phyloP scores from a whole-genome alignment of 2,797 vertebrate species.

The Hippoglossus hippoglossus region DNA sequence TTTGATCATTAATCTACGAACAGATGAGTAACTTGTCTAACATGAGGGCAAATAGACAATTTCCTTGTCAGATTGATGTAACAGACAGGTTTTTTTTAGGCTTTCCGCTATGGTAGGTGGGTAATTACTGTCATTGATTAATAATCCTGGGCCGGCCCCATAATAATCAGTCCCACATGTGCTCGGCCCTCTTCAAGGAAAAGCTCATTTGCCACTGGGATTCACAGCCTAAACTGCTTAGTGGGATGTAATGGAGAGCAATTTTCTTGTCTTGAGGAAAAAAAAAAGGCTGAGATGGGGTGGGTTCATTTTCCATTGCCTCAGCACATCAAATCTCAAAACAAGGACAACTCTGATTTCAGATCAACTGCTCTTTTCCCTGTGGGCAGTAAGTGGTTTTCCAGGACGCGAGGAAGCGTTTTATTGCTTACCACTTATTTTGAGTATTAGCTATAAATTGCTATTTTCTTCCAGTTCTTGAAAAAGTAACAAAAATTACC shows the following conservation, averaged over 20 bases:
- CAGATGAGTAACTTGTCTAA: conserved; percentile 72
- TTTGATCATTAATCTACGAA: conserved; percentile 61
- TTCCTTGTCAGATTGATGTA: conserved; percentile 77
- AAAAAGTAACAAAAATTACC: conserved; percentile 60
- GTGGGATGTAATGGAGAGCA: conserved; percentile 80
- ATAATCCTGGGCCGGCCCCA: conserved; percentile 77
- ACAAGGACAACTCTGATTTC: conserved; percentile 73
- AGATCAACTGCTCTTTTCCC: conserved; percentile 65
- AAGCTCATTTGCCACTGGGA: conserved; percentile 79
- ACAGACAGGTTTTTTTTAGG: conserved; percentile 62
- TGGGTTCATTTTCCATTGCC: conserved; percentile 72
- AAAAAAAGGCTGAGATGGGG: conserved; percentile 43
- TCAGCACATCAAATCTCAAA: conserved; percentile 70
- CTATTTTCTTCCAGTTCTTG: conserved; percentile 56
- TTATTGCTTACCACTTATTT: conserved; percentile 60
- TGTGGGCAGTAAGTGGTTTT: conserved; percentile 41
- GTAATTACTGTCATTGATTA: conserved; percentile 88
- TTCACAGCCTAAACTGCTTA: conserved; percentile 80
- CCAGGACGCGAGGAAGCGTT: conserved; percentile 70
- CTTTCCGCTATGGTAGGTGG: conserved; percentile 76
- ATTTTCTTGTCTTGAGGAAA: conserved; percentile 83
- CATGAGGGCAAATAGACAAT: conserved; percentile 75
- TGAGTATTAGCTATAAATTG: conserved; percentile 47
- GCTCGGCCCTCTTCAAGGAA: conserved; percentile 74
- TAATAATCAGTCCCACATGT: conserved; percentile 87